A percentile compares a stretch with the other conserved stretches of the same genome.
These are phyloP conservation scores for Heliconius melpomene DNA, from an alignment of 1,140 invertebrate species.

Conservation along the genomic window DNA sequence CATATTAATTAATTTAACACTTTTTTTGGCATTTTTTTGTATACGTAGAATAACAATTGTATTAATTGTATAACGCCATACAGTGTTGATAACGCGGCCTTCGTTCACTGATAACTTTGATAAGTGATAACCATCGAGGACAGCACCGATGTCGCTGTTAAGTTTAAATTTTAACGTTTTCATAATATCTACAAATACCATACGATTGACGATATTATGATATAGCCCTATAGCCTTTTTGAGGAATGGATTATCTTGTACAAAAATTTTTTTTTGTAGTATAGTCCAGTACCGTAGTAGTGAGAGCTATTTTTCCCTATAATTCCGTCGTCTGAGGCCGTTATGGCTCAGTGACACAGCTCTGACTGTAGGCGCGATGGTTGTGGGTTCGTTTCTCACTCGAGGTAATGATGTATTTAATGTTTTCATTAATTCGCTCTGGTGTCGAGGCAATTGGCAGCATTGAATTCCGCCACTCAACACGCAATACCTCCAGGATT, in stretches of 20 bases:
- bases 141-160: not conserved
- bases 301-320: too few relatives aligned
- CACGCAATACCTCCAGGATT: not conserved
- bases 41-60: conserved; percentile 2
- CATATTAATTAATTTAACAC: too few relatives aligned
- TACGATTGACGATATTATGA: too few relatives aligned
- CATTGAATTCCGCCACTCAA: not conserved
- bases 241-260: too few relatives aligned
- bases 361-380: not conserved
- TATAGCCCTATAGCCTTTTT: too few relatives aligned
- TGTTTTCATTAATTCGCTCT: not conserved
- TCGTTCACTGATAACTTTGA: conserved; percentile 41
- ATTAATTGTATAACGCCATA: conserved; percentile 25
- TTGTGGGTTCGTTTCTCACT: not conserved
- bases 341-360: not conserved
- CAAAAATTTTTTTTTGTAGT: too few relatives aligned
- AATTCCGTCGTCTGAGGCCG: not conserved
- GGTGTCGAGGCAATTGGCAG: not conserved
- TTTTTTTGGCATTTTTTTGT: too few relatives aligned
- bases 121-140: conserved; percentile 29
- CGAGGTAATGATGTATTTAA: not conserved
- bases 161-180: conserved; percentile 8
- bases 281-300: too few relatives aligned
- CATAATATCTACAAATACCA: not conserved
- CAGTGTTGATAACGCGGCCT: conserved; percentile 38